Conservation (phyloP, 2,797 vertebrate genomes). For the Artibeus jamaicensis region DNA sequence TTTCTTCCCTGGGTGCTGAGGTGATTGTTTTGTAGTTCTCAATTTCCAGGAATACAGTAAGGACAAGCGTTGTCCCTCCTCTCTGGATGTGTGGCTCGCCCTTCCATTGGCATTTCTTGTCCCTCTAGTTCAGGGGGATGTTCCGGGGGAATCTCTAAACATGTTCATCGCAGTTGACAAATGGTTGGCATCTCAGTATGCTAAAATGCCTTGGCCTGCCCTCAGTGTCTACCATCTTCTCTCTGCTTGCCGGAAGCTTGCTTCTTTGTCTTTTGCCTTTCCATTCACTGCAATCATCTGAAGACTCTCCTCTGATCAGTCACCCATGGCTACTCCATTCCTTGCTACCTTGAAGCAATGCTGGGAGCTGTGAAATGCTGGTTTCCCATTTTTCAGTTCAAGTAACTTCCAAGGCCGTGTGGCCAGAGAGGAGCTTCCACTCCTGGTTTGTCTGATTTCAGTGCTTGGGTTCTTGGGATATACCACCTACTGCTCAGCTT, state of each 20-base stretch:
- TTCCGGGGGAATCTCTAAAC: rapidly evolving
- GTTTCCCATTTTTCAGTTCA: background rate
- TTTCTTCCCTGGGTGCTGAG: background rate
- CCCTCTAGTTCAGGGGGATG: background rate
- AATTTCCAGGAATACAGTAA: background rate
- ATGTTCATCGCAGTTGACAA: background rate
- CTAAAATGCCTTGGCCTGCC: background rate
- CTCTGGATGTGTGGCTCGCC: background rate
- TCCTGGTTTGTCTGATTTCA: background rate
- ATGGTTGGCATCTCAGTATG: rapidly evolving
- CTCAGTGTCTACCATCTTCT: background rate
- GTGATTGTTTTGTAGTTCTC: background rate
- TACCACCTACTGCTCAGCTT: background rate
- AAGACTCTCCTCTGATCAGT: background rate
- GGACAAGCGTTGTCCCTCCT: background rate
- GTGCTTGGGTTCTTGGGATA: background rate
- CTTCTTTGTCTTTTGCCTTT: background rate
- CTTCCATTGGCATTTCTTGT: background rate
- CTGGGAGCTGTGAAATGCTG: background rate
- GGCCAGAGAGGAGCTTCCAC: background rate
- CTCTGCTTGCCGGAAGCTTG: no score
- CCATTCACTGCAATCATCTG: background rate
- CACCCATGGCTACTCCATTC: background rate
- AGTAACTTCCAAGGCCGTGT: background rate
- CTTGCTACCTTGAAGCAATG: background rate